Evolutionary conservation across 1,140 invertebrate genomes (phyloP).

Genomic region (Saxidomus purpurata): DNA sequence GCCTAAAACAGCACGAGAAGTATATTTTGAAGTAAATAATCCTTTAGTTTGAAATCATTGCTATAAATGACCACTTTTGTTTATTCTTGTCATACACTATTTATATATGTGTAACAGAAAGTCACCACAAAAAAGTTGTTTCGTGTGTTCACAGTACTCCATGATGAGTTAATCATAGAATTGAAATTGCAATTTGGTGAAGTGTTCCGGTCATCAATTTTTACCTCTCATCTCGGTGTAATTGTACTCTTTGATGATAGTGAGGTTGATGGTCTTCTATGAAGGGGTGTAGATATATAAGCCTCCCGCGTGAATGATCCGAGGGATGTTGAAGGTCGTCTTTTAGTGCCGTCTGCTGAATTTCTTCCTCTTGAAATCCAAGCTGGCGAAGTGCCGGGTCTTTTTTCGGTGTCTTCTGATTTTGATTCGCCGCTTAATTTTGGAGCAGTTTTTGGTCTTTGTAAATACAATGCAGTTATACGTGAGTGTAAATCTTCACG

Average conservation of each 20-base stretch:
- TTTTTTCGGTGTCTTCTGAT: neutral
- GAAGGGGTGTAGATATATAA: slow-evolving; percentile 30
- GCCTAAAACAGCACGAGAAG: too few relatives aligned
- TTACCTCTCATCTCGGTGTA: neutral
- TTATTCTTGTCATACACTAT: too few relatives aligned
- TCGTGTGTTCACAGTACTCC: too few relatives aligned
- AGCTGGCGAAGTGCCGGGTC: neutral
- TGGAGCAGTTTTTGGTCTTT: slow-evolving; percentile 54
- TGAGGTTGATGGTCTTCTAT: slow-evolving; percentile 26
- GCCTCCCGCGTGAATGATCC: slow-evolving; percentile 29
- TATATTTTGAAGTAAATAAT: too few relatives aligned
- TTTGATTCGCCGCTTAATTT: neutral
- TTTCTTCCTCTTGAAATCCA: neutral
- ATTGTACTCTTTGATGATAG: neutral
- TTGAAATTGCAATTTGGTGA: too few relatives aligned
- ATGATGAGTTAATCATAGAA: too few relatives aligned
- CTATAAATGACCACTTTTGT: too few relatives aligned
- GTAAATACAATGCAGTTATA: neutral
- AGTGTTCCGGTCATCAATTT: too few relatives aligned
- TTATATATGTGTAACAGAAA: too few relatives aligned
- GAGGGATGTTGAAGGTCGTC: slow-evolving; percentile 29
- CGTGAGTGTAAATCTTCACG: neutral
- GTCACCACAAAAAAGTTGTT: too few relatives aligned
- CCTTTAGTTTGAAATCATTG: too few relatives aligned
- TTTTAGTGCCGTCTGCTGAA: neutral